Evolutionary conservation across 1,140 invertebrate species (phyloP), one percentile per base, ranked within the genome.

Genomic region (Octopus bimaculoides): DNA sequence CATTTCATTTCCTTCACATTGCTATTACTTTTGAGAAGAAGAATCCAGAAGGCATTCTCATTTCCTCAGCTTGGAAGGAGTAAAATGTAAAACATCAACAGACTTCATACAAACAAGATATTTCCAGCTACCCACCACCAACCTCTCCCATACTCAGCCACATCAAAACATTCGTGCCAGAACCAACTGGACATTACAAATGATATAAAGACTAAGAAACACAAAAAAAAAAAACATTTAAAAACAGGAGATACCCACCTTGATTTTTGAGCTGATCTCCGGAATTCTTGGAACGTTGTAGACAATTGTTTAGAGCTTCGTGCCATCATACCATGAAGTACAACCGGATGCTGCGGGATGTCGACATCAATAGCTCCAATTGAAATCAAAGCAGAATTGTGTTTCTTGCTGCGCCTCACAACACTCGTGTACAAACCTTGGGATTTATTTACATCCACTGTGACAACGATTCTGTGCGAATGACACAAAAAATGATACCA

Each of bases 261-360:
- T 79, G 83, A 74, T 83, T 83, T 54, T 82, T 84, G 8, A 82
- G 82, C 5, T 85, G 85, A 81, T 86, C 74, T 83, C 17, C 87
- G 80, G 77, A 90, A 89, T 80, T 90, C 89, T 77, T 87, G 87
- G 12, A 90, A 81, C 0, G 89, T 90, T 26, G 84, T 84, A 6
- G 88, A 88, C 5, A 99, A 91, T 87, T 98, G 96, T 85, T 96
- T 95, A 78, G 96, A 96, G 71, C 96, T 96, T 84, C 97, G 92
- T 0, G 97, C 97, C 93, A 99, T 97, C 95, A 99, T 98, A 76
- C 96, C 96, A 89, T 99, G 97, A 78, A 99, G 91, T 54, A 95
- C 96, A 0, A 98, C 96, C 0, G 97, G 97, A 92, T 98, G 97
- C 88, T 98, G 97, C 4, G 97, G 97, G 86, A 99, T 97, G 88